These are phyloP conservation scores for Mus spicilegus DNA, from an alignment of 2,113 vertebrate genomes.

Conservation along the genomic window DNA sequence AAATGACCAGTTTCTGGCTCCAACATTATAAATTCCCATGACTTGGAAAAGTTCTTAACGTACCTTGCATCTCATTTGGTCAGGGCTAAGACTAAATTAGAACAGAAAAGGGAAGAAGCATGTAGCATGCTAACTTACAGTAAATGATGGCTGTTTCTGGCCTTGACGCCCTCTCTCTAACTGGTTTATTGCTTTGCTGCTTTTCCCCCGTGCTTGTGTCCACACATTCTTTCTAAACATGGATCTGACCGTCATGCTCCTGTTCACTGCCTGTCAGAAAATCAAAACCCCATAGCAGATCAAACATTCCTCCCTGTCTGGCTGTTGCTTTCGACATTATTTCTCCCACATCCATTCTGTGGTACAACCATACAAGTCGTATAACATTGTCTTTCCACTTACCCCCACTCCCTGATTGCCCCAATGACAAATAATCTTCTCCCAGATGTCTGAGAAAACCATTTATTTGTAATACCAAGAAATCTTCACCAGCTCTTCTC, in stretches of 20 bases:
- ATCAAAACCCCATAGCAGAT: not conserved
- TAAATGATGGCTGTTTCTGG: not conserved
- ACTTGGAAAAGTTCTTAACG: not conserved
- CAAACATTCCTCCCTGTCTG: not conserved
- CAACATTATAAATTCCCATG: not conserved
- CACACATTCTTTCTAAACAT: not conserved
- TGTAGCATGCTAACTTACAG: not conserved
- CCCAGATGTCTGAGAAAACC: conserved; percentile 6
- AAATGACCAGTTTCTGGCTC: not conserved
- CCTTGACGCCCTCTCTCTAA: not conserved
- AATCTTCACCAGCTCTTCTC: not conserved
- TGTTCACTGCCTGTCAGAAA: not conserved
- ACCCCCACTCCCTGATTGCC: not conserved
- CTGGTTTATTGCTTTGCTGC: not conserved
- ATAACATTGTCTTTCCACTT: not conserved
- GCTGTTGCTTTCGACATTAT: not conserved
- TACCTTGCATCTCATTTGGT: not conserved
- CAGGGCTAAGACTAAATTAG: not conserved
- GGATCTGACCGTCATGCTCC: not conserved
- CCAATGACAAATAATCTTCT: not conserved
- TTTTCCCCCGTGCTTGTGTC: not conserved
- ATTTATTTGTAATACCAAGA: not conserved
- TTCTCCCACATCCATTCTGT: not conserved
- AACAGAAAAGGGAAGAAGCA: not conserved
- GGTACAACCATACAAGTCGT: not conserved